These are phyloP conservation scores for Diacarnus erythraeanus DNA, from an alignment of 37 sponge, comb jelly and placozoan genomes.

Conservation along the genomic window DNA sequence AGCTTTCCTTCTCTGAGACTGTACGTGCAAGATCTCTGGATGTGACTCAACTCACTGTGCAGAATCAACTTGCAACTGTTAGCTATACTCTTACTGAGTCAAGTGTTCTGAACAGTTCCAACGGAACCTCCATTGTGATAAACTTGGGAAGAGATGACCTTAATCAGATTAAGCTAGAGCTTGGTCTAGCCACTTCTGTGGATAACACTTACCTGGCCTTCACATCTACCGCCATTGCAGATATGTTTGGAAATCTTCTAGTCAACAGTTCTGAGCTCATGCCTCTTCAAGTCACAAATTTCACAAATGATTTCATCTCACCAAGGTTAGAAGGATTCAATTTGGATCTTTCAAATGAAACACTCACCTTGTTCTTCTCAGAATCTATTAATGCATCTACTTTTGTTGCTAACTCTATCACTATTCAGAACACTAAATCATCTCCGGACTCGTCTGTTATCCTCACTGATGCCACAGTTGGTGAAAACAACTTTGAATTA, in stretches of 20 bases:
- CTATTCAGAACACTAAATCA: constrained; percentile 49
- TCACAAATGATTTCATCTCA: constrained; percentile 52
- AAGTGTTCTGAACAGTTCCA: constrained; percentile 16
- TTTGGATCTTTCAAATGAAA: constrained; percentile 68
- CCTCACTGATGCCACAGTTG: constrained; percentile 39
- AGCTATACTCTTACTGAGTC: constrained; percentile 49
- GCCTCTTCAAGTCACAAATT: constrained; percentile 58
- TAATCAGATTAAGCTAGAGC: constrained; percentile 71
- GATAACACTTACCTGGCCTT: constrained; percentile 72
- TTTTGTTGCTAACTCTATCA: constrained; percentile 40
- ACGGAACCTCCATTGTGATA: constrained; percentile 58
- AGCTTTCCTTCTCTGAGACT: constrained; percentile 79
- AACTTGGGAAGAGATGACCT: constrained; percentile 63
- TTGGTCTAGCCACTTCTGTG: constrained; percentile 52
- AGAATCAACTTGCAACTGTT: constrained; percentile 40
- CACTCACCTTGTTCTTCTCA: constrained; percentile 72
- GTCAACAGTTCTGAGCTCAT: constrained; percentile 6
- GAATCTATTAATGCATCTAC: constrained; percentile 76
- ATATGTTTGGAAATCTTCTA: constrained; percentile 63
- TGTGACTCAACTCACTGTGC: constrained; percentile 62
- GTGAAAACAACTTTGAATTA: constrained; percentile 39
- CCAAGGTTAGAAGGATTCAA: constrained; percentile 54
- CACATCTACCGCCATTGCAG: constrained; percentile 53
- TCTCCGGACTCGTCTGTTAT: constrained; percentile 24
- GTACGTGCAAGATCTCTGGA: constrained; percentile 55